A percentile compares a stretch with the other conserved stretches of the same genome.
Conservation (phyloP, 2,797 vertebrate species). For the Delichon dasypus region DNA sequence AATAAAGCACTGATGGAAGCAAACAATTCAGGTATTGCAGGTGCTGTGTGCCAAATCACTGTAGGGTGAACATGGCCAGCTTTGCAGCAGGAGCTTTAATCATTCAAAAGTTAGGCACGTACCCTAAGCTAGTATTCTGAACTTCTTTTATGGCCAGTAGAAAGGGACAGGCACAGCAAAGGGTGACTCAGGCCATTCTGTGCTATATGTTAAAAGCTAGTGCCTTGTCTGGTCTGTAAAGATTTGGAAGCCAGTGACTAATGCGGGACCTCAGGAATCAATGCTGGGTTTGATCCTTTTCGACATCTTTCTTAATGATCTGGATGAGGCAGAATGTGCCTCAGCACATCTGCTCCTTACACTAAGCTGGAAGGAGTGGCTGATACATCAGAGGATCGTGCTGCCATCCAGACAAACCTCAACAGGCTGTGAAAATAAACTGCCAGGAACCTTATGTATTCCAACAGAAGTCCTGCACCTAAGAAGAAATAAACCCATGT, state of each 20-base stretch:
- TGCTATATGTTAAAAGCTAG: neutral
- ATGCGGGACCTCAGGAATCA: neutral
- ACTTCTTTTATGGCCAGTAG: neutral
- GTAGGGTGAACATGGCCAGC: neutral
- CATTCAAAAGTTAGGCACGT: neutral
- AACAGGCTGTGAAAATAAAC: neutral
- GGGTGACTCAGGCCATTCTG: neutral
- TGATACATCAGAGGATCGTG: rapidly evolving
- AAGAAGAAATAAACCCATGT: neutral
- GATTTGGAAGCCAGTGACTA: neutral
- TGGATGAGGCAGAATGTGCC: neutral
- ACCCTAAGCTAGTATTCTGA: neutral
- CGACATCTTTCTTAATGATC: neutral
- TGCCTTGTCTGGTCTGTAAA: neutral
- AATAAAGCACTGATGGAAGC: slow-evolving; percentile 81
- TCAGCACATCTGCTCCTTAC: neutral
- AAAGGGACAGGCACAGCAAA: neutral
- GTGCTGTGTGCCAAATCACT: neutral
- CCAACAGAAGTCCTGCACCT: neutral
- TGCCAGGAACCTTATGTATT: neutral
- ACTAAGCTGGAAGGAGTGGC: neutral
- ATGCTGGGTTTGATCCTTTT: neutral
- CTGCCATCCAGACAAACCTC: neutral
- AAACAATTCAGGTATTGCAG: slow-evolving; percentile 79
- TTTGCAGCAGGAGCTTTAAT: neutral